Evolutionary conservation across 2,113 vertebrate genomes (phyloP).

Genomic region (Ahaetulla prasina): DNA sequence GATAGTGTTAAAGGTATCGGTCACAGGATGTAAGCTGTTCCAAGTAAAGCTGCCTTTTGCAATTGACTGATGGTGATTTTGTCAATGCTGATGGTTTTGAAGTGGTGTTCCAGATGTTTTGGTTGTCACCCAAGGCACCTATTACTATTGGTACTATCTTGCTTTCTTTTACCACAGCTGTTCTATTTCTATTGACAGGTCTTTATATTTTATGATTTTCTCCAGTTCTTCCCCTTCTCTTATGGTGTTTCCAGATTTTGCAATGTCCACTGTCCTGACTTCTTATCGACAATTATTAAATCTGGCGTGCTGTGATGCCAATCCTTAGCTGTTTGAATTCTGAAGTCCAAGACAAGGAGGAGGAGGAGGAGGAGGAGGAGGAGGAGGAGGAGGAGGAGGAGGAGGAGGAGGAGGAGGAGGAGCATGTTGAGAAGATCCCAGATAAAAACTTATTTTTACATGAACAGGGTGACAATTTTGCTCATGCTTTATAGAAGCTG

Average conservation of each 20-base stretch:
- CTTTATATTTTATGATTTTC: neutral
- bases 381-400: too few relatives aligned
- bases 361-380: too few relatives aligned
- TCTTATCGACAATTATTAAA: neutral
- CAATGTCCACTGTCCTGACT: neutral
- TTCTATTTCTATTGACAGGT: neutral
- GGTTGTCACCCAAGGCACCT: neutral
- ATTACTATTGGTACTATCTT: neutral
- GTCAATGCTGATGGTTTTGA: neutral
- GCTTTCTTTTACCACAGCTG: neutral
- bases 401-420: neutral
- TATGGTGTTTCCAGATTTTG: neutral
- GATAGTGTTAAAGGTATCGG: neutral
- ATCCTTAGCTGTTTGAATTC: neutral
- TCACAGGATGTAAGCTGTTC: neutral
- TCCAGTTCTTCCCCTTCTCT: neutral
- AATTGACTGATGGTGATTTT: neutral
- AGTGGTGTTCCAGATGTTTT: neutral
- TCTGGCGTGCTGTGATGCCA: neutral
- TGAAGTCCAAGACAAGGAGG: neutral
- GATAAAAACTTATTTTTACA: neutral
- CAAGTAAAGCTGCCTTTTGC: neutral
- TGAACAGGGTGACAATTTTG: neutral
- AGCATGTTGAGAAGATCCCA: neutral
- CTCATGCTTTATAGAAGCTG: neutral